These are phyloP conservation scores for Ginglymostoma cirratum DNA, from an alignment of 2,113 vertebrate species.

Conservation along the genomic window DNA sequence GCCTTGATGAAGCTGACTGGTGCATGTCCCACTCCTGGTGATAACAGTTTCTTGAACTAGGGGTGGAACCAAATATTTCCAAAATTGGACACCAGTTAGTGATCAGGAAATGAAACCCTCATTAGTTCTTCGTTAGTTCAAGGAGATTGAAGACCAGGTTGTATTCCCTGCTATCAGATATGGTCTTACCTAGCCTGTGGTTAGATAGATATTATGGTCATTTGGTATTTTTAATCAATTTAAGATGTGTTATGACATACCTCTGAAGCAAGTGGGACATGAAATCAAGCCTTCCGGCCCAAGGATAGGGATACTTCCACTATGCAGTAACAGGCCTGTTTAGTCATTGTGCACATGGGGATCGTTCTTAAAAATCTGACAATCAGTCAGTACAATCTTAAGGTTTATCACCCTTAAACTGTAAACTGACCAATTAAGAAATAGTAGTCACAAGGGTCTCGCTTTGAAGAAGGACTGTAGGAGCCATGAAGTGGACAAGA, in stretches of 20 bases:
- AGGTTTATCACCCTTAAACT: neutral
- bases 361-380: too few species aligned
- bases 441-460: neutral
- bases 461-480: neutral
- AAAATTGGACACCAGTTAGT: neutral
- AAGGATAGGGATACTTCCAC: too few species aligned
- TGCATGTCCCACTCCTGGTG: neutral
- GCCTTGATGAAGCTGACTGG: neutral
- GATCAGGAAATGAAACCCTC: neutral
- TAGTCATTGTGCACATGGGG: neutral
- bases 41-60: neutral
- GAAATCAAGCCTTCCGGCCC: too few species aligned
- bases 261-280: too few species aligned
- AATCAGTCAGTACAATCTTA: neutral
- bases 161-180: neutral
- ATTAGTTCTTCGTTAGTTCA: neutral
- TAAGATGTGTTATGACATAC: too few species aligned
- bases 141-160: neutral
- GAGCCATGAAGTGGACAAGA: neutral
- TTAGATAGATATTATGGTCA: neutral
- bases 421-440: neutral
- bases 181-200: neutral
- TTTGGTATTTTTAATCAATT: too few species aligned
- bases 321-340: too few species aligned
- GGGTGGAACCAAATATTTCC: neutral